Evolutionary conservation across 2,888 invertebrate species (phyloP).

Genomic region (Eristalinus aeneus): DNA sequence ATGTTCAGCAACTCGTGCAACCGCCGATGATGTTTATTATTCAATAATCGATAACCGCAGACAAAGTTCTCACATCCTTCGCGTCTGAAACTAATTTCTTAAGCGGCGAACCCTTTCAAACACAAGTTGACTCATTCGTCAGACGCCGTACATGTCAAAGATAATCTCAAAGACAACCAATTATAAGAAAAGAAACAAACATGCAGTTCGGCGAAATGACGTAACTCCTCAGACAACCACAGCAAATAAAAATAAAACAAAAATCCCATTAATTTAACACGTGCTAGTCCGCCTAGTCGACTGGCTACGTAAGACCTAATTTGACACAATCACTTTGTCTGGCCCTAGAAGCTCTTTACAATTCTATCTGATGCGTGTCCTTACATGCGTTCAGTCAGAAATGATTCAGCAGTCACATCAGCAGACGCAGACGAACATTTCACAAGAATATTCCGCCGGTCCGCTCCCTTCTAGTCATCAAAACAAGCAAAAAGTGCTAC

Average conservation of each 20-base stretch:
- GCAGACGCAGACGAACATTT: constrained; percentile 6
- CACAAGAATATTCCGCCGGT: neutral
- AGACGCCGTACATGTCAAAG: neutral
- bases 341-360: neutral
- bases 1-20: too few relatives aligned
- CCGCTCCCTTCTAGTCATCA: neutral
- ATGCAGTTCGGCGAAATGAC: neutral
- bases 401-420: neutral
- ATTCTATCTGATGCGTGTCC: neutral
- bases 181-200: neutral
- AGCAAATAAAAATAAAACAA: neutral
- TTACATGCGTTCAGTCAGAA: neutral
- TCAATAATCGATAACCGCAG: too few relatives aligned
- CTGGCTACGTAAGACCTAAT: neutral
- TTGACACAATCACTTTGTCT: neutral
- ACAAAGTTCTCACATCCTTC: too few relatives aligned
- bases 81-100: too few relatives aligned
- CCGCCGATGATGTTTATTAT: too few relatives aligned
- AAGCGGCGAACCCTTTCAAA: too few relatives aligned
- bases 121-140: neutral
- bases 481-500: neutral
- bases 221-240: neutral
- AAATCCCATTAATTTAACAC: neutral
- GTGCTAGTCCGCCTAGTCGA: neutral
- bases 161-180: neutral